A percentile compares a stretch with the other conserved stretches of the same genome.
phyloP scores from a whole-genome alignment of 2,113 vertebrate species.

The Centropus unirufus region DNA sequence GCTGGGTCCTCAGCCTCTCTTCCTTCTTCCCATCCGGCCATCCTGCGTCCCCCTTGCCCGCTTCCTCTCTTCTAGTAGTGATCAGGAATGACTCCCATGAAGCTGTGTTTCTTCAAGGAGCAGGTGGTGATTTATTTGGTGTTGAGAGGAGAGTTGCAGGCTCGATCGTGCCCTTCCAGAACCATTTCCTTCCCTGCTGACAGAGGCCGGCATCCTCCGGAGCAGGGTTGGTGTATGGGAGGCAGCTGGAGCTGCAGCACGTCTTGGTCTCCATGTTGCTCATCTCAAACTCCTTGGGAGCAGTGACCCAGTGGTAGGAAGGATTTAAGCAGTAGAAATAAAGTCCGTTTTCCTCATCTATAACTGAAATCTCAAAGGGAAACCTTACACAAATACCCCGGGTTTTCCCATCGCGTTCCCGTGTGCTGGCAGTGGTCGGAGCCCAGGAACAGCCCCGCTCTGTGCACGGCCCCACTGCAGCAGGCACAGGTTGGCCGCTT shows the following conservation, averaged over 20 bases:
- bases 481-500: background rate
- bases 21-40: background rate
- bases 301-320: background rate
- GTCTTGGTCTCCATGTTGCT: background rate
- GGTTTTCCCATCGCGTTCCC: background rate
- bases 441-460: background rate
- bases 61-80: background rate
- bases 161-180: background rate
- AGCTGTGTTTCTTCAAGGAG: background rate
- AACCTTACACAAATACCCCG: background rate
- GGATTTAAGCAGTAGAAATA: background rate
- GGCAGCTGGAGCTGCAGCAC: background rate
- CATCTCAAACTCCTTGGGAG: background rate
- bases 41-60: background rate
- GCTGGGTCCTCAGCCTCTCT: background rate
- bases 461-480: too few relatives aligned
- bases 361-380: background rate
- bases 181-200: background rate
- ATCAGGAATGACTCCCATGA: rapidly evolving
- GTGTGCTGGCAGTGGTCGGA: rapidly evolving
- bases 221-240: background rate
- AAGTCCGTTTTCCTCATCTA: rapidly evolving
- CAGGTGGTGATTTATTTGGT: rapidly evolving
- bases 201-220: rapidly evolving
- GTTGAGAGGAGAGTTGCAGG: background rate